Conservation (phyloP, 2,113 vertebrate species). For the Athene cunicularia region DNA sequence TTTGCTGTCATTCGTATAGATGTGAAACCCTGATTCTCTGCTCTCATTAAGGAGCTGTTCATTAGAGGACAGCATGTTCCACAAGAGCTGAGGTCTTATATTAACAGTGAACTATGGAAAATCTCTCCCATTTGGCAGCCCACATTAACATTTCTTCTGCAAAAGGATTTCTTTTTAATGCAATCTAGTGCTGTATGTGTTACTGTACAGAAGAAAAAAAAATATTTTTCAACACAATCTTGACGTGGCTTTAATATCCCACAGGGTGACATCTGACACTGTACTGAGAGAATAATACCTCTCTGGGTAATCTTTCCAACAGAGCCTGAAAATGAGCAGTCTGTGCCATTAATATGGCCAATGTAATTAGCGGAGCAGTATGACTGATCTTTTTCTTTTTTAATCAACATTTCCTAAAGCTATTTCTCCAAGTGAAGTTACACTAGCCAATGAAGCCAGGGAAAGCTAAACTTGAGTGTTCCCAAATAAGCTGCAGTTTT, state of each 20-base stretch:
- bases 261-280: conserved; percentile 56
- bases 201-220: conserved; percentile 63
- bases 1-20: conserved; percentile 1
- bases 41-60: conserved; percentile 64
- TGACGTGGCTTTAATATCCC: conserved; percentile 67
- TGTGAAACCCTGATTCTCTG: background rate
- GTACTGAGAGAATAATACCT: conserved; percentile 54
- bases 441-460: background rate
- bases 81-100: conserved; percentile 35
- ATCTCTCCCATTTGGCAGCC: conserved; percentile 61
- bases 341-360: conserved; percentile 50
- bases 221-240: conserved; percentile 63
- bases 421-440: background rate
- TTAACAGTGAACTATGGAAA: conserved; percentile 64
- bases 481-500: background rate
- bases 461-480: background rate
- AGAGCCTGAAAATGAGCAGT: conserved; percentile 44
- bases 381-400: background rate
- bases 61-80: conserved; percentile 53
- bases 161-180: conserved; percentile 57
- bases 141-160: conserved; percentile 59
- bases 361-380: conserved; percentile 33
- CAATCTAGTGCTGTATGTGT: background rate
- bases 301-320: conserved; percentile 63
- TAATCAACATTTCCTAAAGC: conserved; percentile 55